Conservation (phyloP, 2,888 invertebrate species). For the Cosmopolites sordidus region DNA sequence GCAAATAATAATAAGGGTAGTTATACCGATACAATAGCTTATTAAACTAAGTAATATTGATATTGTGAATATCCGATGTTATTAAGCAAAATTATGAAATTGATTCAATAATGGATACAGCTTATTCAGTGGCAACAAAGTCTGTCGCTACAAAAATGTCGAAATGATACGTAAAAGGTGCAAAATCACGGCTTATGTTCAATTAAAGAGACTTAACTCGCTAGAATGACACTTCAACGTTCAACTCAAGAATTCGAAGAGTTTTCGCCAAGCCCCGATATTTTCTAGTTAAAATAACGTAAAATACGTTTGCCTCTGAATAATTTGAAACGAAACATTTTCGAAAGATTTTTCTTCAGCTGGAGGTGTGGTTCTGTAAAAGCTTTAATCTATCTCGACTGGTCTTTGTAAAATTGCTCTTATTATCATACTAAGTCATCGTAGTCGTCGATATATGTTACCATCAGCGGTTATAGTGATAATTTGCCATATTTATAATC, state of each 20-base stretch:
- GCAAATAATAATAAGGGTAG: no score
- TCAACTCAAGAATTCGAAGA: slow-evolving; percentile 8
- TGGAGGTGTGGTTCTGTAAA: no score
- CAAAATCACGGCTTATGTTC: slow-evolving; percentile 25
- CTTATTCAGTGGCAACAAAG: slow-evolving; percentile 22
- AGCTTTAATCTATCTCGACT: background rate
- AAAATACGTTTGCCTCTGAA: no score
- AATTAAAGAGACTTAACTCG: slow-evolving; percentile 22
- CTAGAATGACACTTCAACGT: slow-evolving; percentile 16
- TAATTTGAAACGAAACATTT: no score
- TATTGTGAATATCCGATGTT: no score
- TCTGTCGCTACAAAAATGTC: slow-evolving; percentile 20
- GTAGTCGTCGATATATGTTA: slow-evolving; percentile 19
- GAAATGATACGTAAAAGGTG: slow-evolving; percentile 21
- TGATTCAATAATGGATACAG: no score
- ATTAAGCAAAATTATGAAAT: no score
- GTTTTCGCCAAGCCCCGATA: no score
- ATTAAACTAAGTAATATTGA: no score
- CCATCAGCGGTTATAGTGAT: slow-evolving; percentile 14
- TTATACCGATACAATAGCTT: no score
- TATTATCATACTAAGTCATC: slow-evolving; percentile 5
- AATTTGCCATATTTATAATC: slow-evolving; percentile 22
- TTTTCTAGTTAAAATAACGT: no score
- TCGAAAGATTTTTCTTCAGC: no score
- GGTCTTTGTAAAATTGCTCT: background rate